Evolutionary conservation across 1,140 invertebrate genomes (phyloP), one percentile per base, ranked within the genome.

Genomic region (Atta cephalotes): DNA sequence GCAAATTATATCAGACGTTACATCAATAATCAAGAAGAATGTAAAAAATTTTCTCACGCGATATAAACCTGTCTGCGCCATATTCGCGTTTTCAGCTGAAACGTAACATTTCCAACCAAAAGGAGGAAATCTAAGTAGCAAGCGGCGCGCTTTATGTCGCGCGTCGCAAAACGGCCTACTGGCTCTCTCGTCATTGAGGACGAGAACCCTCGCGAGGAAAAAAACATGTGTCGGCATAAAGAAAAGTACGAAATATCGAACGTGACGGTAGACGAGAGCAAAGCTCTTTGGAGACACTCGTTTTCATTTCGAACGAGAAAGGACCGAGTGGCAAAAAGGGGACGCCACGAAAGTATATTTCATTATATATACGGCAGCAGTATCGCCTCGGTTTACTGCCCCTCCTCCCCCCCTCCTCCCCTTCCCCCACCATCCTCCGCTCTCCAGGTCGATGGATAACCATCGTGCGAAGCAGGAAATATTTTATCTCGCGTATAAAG

Each of bases 241-340:
- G 82, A 78, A 88, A 84, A 56, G 87, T 60, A 62, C 51, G 87
- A n/a, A 82, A 90, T 90, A 90, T 91, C 84, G 89, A 88, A 90
- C 82, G 77, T 88, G 89, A 88, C 78, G 78, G 87, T 56, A 79
- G 76, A 66, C 84, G 49, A 70, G 77, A 71, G 89, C 89, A 91
- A 91, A 91, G 87, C 65, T 87, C 90, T 91, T 91, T 91, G 74
- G 87, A 89, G 87, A 63, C 39, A 74, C 85, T 91, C 87, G 87
- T 90, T 91, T 89, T 91, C 89, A 91, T 91, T 91, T 87, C 25
- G 79, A 85, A 35, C 18, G 79, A 53, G 77, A 58, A 53, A 63
- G 14, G 58, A 58, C 25, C 31, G 76, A 9, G 16, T 16, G 18
- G 18, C 7, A n/a, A 16, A 53, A 58, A 12, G 56, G 18, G 31